Evolutionary conservation across 2,888 invertebrate species (phyloP).

Genomic region (Pelosia muscerda): DNA sequence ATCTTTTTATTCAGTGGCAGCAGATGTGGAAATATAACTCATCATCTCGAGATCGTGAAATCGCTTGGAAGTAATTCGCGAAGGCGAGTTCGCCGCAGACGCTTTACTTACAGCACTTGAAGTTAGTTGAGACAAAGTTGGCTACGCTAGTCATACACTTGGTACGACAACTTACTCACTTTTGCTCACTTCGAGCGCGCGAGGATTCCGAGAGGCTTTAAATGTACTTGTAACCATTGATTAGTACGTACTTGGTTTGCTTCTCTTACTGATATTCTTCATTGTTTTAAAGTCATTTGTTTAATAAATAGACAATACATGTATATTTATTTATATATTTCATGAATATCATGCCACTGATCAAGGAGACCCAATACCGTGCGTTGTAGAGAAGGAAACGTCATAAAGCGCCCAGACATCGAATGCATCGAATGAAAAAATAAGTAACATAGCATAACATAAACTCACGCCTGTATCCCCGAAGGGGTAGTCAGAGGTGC

Average conservation of each 20-base stretch:
- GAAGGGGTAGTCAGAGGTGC: no score
- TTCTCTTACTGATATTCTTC: background rate
- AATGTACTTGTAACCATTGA: constrained; percentile 33
- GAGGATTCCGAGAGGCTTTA: constrained; percentile 52
- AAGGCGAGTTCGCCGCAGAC: constrained; percentile 72
- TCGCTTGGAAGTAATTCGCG: constrained; percentile 78
- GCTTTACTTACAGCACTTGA: constrained; percentile 73
- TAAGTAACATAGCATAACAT: no score
- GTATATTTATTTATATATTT: background rate
- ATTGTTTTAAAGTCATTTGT: background rate
- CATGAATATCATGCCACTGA: no score
- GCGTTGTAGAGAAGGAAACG: no score
- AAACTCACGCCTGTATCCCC: no score
- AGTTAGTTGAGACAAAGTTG: constrained; percentile 75
- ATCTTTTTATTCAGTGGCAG: constrained; percentile 38
- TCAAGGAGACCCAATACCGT: no score
- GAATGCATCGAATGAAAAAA: no score
- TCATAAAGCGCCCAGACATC: no score
- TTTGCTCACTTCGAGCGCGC: constrained; percentile 62
- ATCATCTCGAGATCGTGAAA: constrained; percentile 76
- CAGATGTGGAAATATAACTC: constrained; percentile 70
- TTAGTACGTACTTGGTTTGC: constrained; percentile 3
- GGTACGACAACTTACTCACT: constrained; percentile 75
- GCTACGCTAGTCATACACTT: constrained; percentile 73
- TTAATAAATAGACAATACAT: background rate